These are phyloP conservation scores for Cydia amplana DNA, from an alignment of 1,140 invertebrate genomes.

Conservation along the genomic window DNA sequence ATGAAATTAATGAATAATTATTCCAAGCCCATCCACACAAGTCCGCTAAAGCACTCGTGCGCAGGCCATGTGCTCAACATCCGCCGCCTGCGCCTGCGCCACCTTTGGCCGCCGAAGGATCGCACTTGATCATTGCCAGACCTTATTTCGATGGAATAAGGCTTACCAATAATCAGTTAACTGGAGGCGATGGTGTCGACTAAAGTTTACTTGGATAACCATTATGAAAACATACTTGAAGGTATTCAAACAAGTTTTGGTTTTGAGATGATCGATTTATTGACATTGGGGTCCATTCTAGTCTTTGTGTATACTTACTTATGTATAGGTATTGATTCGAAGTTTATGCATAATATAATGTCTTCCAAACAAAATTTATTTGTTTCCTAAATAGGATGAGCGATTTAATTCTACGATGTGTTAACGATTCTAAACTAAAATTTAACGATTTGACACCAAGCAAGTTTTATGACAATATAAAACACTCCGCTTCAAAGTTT, in stretches of 20 bases:
- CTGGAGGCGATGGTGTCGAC: too few relatives aligned
- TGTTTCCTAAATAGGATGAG: constrained; percentile 34
- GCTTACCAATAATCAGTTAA: too few relatives aligned
- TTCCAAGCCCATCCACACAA: neutral
- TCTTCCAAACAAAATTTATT: too few relatives aligned
- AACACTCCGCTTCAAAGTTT: constrained; percentile 43
- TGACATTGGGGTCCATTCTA: neutral
- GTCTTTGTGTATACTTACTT: too few relatives aligned
- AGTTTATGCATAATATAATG: too few relatives aligned
- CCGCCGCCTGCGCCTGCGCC: neutral
- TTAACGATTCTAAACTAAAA: constrained; percentile 58
- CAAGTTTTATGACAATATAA: constrained; percentile 50
- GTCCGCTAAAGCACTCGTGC: constrained; percentile 2
- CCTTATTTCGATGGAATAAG: too few relatives aligned
- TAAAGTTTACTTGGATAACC: neutral
- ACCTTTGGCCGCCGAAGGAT: neutral
- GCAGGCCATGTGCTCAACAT: constrained; percentile 21
- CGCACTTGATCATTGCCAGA: too few relatives aligned
- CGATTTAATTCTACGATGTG: constrained; percentile 49
- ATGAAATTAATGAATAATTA: too few relatives aligned
- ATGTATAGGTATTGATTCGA: too few relatives aligned
- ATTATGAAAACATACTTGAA: neutral
- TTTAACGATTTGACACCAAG: constrained; percentile 65
- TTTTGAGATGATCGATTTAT: constrained; percentile 2
- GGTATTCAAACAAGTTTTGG: neutral